A percentile compares a stretch with the other conserved stretches of the same genome.
Conservation (phyloP, 2,888 invertebrate genomes). For the Acrocera orbiculus region DNA sequence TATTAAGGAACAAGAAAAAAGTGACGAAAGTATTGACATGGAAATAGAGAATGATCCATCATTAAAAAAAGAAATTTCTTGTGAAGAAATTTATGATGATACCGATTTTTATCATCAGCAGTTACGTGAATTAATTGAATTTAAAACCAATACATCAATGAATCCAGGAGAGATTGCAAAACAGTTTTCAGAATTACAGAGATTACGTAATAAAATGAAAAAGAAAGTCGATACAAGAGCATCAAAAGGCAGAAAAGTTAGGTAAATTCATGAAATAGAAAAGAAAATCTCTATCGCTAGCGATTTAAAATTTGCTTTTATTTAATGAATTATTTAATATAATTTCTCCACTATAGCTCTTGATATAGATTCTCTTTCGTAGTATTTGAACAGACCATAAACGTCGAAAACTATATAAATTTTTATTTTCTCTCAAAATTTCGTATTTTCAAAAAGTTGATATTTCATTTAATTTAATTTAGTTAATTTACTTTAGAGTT, state of each 20-base stretch:
- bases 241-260: slow-evolving; percentile 82
- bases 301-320: too few species aligned
- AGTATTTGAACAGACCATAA: too few species aligned
- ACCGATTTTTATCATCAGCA: slow-evolving; percentile 94
- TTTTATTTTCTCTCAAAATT: too few species aligned
- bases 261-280: slow-evolving; percentile 32
- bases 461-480: too few species aligned
- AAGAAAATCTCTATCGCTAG: neutral
- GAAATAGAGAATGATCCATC: slow-evolving; percentile 23
- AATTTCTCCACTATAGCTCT: too few species aligned
- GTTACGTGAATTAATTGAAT: slow-evolving; percentile 78
- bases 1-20: slow-evolving; percentile 10
- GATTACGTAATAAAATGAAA: slow-evolving; percentile 79
- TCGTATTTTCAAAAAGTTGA: too few species aligned
- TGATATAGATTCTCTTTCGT: too few species aligned
- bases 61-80: slow-evolving; percentile 36
- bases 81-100: slow-evolving; percentile 84
- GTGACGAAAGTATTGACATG: slow-evolving; percentile 17
- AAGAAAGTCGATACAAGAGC: slow-evolving; percentile 83
- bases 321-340: too few species aligned
- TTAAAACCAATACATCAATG: slow-evolving; percentile 64
- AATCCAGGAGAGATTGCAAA: slow-evolving; percentile 74
- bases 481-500: too few species aligned
- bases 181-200: slow-evolving; percentile 85
- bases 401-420: too few species aligned